A percentile compares a stretch with the other conserved stretches of the same genome.
Conservation (phyloP, 2,888 invertebrate species). For the Melanargia galathea region DNA sequence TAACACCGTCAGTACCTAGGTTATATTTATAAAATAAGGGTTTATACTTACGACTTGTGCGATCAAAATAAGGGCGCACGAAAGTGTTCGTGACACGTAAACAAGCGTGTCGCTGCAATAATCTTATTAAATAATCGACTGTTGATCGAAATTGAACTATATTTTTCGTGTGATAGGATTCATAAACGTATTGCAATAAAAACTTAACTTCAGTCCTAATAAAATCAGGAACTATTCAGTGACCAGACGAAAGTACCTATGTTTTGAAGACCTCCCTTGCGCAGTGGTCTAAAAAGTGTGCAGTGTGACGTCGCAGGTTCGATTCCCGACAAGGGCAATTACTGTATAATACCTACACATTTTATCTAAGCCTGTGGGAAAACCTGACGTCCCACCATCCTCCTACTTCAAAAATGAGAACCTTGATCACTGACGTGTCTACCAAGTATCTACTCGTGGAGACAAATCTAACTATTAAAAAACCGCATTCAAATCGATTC, state of each 20-base stretch:
- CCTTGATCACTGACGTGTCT: too few relatives aligned
- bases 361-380: too few relatives aligned
- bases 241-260: not conserved
- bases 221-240: not conserved
- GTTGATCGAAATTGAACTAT: constrained; percentile 4
- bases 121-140: constrained; percentile 18
- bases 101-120: constrained; percentile 56
- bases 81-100: constrained; percentile 64
- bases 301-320: too few relatives aligned
- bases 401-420: too few relatives aligned
- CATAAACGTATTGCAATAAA: not conserved
- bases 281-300: too few relatives aligned
- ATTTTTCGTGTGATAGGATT: not conserved
- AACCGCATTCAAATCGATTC: too few relatives aligned
- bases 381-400: too few relatives aligned
- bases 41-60: constrained; percentile 1
- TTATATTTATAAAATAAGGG: not conserved
- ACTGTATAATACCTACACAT: too few relatives aligned
- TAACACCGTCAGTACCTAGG: not conserved
- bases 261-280: too few relatives aligned
- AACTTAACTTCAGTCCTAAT: not conserved
- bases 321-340: too few relatives aligned
- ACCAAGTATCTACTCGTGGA: too few relatives aligned
- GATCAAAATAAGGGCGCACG: constrained; percentile 65
- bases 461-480: too few relatives aligned